Evolutionary conservation across 2,797 vertebrate species (phyloP).

Genomic region (Sylvia borin): DNA sequence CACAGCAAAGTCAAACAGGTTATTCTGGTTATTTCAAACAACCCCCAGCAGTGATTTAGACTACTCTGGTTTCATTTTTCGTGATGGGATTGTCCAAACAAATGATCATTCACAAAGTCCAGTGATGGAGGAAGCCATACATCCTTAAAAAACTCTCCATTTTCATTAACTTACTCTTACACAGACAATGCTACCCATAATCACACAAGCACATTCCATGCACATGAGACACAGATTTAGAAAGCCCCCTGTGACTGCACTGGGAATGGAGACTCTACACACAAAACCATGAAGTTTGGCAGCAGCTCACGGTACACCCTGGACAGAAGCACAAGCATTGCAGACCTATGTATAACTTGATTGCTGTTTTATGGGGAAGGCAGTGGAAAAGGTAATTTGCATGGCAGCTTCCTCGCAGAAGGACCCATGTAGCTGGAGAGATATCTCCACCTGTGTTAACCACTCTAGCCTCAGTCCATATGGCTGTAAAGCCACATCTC

Average conservation of each 20-base stretch:
- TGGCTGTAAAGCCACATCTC: not conserved
- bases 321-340: not conserved
- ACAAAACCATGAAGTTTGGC: not conserved
- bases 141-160: not conserved
- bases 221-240: not conserved
- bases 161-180: not conserved
- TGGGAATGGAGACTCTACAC: not conserved
- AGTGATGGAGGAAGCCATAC: not conserved
- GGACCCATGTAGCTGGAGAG: not conserved
- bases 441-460: not conserved
- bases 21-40: slow-evolving; percentile 36
- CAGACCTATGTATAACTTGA: not conserved
- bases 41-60: not conserved
- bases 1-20: slow-evolving; percentile 31
- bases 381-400: not conserved
- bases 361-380: not conserved
- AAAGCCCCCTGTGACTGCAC: not conserved
- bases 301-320: not conserved
- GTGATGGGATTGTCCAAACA: not conserved
- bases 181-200: not conserved
- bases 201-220: not conserved
- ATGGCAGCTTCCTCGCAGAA: not conserved
- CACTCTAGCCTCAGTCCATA: not conserved
- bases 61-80: not conserved
- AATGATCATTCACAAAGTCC: not conserved